These are phyloP conservation scores for Leucosticte australis DNA, from an alignment of 2,113 vertebrate genomes.

Conservation along the genomic window DNA sequence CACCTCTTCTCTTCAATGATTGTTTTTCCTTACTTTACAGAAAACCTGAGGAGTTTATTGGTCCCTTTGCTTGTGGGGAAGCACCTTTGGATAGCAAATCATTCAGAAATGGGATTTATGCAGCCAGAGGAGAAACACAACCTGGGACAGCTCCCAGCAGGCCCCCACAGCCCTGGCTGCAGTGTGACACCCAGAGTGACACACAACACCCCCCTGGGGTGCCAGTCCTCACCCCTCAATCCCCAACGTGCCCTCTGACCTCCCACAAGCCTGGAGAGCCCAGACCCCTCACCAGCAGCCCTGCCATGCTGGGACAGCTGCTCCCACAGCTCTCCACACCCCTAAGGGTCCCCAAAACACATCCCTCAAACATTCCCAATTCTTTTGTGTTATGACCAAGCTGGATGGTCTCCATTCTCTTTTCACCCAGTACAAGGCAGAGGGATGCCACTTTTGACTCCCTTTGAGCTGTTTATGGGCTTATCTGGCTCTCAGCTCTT, in stretches of 20 bases:
- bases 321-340: not conserved
- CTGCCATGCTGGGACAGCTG: not conserved
- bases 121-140: not conserved
- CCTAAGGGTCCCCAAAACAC: not conserved
- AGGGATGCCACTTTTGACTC: not conserved
- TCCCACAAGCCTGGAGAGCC: accelerated
- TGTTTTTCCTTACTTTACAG: not conserved
- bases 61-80: not conserved
- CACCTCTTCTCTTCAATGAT: not conserved
- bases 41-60: not conserved
- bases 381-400: not conserved
- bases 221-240: not conserved
- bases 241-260: accelerated
- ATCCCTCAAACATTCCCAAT: not conserved
- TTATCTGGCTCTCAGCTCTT: not conserved
- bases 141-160: accelerated
- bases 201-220: accelerated
- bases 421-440: not conserved
- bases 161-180: accelerated
- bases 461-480: not conserved
- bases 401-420: not conserved
- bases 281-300: not conserved
- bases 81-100: accelerated
- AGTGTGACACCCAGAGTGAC: not conserved
- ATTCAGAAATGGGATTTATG: not conserved